Evolutionary conservation across 1,140 invertebrate species (phyloP).

Genomic region (Bombus impatiens): DNA sequence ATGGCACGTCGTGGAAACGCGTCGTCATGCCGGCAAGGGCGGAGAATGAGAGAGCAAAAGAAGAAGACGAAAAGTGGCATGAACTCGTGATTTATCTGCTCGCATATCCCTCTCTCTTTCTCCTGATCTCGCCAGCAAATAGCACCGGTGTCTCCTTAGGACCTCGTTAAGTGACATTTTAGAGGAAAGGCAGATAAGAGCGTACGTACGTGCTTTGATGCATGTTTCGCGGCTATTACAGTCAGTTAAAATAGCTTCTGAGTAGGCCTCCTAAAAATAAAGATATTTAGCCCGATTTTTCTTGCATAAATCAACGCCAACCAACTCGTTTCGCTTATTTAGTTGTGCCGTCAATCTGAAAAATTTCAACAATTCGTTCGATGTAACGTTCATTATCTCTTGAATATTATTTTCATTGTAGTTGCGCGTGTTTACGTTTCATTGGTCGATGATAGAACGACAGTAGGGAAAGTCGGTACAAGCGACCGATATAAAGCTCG

Average conservation of each 20-base stretch:
- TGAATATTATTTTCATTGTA: not conserved
- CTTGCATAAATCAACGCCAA: too few relatives aligned
- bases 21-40: slow-evolving; percentile 53
- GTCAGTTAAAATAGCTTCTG: slow-evolving; percentile 8
- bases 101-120: slow-evolving; percentile 48
- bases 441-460: not conserved
- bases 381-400: not conserved
- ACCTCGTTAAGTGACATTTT: slow-evolving; percentile 22
- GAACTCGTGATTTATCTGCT: slow-evolving; percentile 66
- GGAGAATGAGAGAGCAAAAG: slow-evolving; percentile 33
- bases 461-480: not conserved
- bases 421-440: not conserved
- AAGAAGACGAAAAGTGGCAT: slow-evolving; percentile 43
- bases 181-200: slow-evolving; percentile 18
- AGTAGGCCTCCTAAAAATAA: not conserved
- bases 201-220: slow-evolving; percentile 13
- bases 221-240: slow-evolving; percentile 13
- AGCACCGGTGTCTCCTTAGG: slow-evolving; percentile 21
- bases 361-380: not conserved
- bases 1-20: slow-evolving; percentile 60
- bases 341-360: not conserved
- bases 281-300: not conserved
- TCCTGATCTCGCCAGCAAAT: slow-evolving; percentile 49
- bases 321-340: too few relatives aligned
- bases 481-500: not conserved